Evolutionary conservation across 2,113 vertebrate genomes (phyloP), one percentile per base, ranked within the genome.

Genomic region (Ophiodon elongatus): DNA sequence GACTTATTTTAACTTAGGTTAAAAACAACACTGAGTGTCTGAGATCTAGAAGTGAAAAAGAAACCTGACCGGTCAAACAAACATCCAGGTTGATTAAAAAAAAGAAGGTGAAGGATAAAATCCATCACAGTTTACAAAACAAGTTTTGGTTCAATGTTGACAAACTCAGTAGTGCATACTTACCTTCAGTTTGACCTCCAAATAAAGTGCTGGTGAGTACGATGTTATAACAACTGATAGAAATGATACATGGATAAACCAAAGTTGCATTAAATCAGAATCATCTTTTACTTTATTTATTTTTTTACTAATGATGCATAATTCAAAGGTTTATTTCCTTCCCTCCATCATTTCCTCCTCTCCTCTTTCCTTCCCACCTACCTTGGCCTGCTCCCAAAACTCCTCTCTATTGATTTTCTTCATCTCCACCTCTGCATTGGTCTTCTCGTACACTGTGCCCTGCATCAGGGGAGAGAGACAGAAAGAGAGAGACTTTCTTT

Each of bases 321-420:
- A 27, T 13, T 57, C 13, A 57, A 57, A 2, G n/a, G n/a, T 57
- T 57, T 57, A n/a, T 27, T 57, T 43, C 27, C 45, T n/a, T 15
- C 1, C 29, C 21, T 35, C 29, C 63, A n/a, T 23, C n/a, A 7
- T 35, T 41, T 50, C 33, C 3, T 2, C 33, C 14, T 54, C 35
- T 0, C 56, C 59, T 0, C 11, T 37, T 29, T 10, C 6, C 19
- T 82, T 21, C 76, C 37, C 37, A 14, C 88, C 62, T 88, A 99
- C 98, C 98, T 99, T 99, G 90, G 98, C 98, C 89, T 98, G 96
- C 73, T 99, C 98, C 98, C 98, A 99, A 83, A 99, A 99, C 85
- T 98, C 97, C 95, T 99, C 98, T 56, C 98, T 96, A 92, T 99
- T 99, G 92, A 99, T 96, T 73, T 97, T 97, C 92, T 98, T 99